These are phyloP conservation scores for Pluvialis apricaria DNA, from an alignment of 2,113 vertebrate genomes.

Conservation along the genomic window DNA sequence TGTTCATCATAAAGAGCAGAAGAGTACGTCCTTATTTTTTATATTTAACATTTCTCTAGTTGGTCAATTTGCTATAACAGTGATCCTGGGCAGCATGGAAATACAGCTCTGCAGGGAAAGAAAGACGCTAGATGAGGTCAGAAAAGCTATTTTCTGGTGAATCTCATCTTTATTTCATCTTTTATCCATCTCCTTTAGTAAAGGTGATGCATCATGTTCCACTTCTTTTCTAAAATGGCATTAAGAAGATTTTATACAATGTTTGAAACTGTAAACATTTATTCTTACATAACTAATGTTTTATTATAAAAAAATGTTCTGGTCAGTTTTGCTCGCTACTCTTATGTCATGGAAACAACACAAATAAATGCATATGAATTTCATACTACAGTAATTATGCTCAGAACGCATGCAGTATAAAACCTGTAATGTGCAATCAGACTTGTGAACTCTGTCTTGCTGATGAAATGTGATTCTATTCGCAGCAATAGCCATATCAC, in stretches of 20 bases:
- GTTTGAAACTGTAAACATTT: background rate
- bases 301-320: background rate
- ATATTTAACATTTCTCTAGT: background rate
- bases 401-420: background rate
- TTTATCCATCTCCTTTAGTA: background rate
- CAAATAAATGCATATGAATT: background rate
- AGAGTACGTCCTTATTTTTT: background rate
- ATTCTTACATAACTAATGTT: background rate
- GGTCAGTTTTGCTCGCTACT: background rate
- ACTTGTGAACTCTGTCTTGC: background rate
- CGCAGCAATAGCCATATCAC: background rate
- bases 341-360: background rate
- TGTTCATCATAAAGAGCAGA: background rate
- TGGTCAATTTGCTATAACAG: background rate
- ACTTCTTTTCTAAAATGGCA: background rate
- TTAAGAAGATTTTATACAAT: background rate
- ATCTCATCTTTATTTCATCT: conserved; percentile 36
- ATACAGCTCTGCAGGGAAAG: background rate
- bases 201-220: background rate
- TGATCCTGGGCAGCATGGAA: background rate
- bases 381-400: background rate
- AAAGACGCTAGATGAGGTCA: conserved; percentile 12
- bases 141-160: conserved; percentile 10
- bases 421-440: background rate
- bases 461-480: background rate